Percentiles rank a stretch among this genome's conserved stretches.
Evolutionary conservation across 2,797 vertebrate genomes (phyloP).

Genomic region (Sebastes itinus): DNA sequence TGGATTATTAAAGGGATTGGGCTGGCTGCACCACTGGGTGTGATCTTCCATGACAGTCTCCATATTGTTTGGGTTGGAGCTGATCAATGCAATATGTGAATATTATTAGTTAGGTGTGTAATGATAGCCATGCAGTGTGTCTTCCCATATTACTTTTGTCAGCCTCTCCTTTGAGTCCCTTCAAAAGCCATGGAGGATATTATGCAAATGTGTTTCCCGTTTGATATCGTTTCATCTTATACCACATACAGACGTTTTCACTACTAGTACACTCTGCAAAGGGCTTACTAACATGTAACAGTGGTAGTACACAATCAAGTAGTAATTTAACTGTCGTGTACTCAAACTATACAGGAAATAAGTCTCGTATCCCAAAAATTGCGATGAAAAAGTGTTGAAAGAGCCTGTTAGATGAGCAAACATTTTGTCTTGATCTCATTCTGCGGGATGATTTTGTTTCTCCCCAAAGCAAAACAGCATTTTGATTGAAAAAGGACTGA

Average conservation of each 20-base stretch:
- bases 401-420: slow-evolving; percentile 13
- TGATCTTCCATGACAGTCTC: slow-evolving; percentile 35
- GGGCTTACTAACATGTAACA: slow-evolving; percentile 51
- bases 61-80: slow-evolving; percentile 36
- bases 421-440: not conserved
- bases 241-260: slow-evolving; percentile 24
- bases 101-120: slow-evolving; percentile 51
- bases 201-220: slow-evolving; percentile 61
- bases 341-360: slow-evolving; percentile 18
- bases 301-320: slow-evolving; percentile 23
- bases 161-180: slow-evolving; percentile 32
- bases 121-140: slow-evolving; percentile 34
- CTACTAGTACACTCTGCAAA: slow-evolving; percentile 13
- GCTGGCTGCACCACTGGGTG: not conserved
- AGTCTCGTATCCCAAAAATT: not conserved
- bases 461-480: not conserved
- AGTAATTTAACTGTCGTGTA: slow-evolving; percentile 32
- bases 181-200: slow-evolving; percentile 47
- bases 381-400: slow-evolving; percentile 5
- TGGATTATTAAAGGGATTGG: slow-evolving; percentile 9
- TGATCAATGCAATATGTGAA: slow-evolving; percentile 67
- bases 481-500: slow-evolving; percentile 17
- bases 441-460: slow-evolving; percentile 4
- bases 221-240: slow-evolving; percentile 40
- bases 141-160: slow-evolving; percentile 39